These are phyloP conservation scores for Drosophila macrospina DNA, from an alignment of 2,888 invertebrate genomes.

Conservation along the genomic window DNA sequence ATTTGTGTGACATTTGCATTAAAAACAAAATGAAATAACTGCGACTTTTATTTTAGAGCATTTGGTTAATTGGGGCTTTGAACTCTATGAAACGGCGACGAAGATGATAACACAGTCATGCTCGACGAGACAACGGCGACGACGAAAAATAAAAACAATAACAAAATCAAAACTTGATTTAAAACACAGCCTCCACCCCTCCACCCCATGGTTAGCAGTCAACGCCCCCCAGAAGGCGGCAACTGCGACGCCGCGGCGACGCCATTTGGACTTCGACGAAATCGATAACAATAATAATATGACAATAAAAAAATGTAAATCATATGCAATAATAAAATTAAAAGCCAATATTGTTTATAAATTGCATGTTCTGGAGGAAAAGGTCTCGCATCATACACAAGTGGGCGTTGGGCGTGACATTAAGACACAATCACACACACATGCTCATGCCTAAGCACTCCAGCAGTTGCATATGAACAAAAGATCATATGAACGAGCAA, in stretches of 20 bases:
- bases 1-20: constrained; percentile 66
- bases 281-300: constrained; percentile 43
- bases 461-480: constrained; percentile 23
- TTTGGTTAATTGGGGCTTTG: constrained; percentile 75
- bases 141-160: constrained; percentile 17
- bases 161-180: constrained; percentile 71
- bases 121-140: constrained; percentile 37
- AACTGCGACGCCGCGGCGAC: constrained; percentile 14
- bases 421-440: constrained; percentile 16
- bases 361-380: constrained; percentile 42
- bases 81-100: constrained; percentile 47
- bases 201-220: constrained; percentile 48
- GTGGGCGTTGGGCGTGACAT: constrained; percentile 34
- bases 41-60: constrained; percentile 34
- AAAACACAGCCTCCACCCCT: constrained; percentile 35
- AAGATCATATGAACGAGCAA: background rate
- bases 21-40: constrained; percentile 31
- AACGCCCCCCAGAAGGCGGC: constrained; percentile 69
- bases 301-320: constrained; percentile 41
- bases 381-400: constrained; percentile 36
- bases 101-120: too few relatives aligned
- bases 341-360: constrained; percentile 53
- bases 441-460: constrained; percentile 24
- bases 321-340: constrained; percentile 53
- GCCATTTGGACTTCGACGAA: constrained; percentile 11